Percentiles rank a stretch among this genome's conserved stretches.
Evolutionary conservation across 2,797 vertebrate genomes (phyloP).

Genomic region (Nyctibius grandis): DNA sequence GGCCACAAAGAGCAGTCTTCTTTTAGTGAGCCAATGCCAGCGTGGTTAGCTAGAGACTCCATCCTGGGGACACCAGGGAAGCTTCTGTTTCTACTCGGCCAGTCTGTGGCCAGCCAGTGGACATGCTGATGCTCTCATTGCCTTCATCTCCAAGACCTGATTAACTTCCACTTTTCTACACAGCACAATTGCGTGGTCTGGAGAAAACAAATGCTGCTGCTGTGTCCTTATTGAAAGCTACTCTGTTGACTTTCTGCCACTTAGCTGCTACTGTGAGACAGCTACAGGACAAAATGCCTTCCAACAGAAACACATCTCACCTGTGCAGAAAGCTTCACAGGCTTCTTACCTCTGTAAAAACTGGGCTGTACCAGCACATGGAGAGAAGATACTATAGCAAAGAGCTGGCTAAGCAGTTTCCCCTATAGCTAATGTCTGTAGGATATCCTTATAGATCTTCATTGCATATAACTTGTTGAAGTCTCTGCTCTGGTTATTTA

Average conservation of each 20-base stretch:
- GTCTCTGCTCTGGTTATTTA: neutral
- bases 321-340: neutral
- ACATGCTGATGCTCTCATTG: neutral
- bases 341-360: neutral
- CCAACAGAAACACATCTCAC: neutral
- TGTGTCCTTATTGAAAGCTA: neutral
- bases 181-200: neutral
- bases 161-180: neutral
- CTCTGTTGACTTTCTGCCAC: neutral
- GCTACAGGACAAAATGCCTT: neutral
- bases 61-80: neutral
- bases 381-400: neutral
- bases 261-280: neutral
- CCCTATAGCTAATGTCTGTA: neutral
- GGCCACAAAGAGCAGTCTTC: neutral
- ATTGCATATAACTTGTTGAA: neutral
- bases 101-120: neutral
- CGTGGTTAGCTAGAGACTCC: neutral
- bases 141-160: neutral
- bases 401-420: neutral
- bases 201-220: neutral
- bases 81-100: neutral
- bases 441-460: neutral
- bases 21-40: neutral
- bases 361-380: rapidly evolving